These are phyloP conservation scores for Drosophila affinis DNA, from an alignment of 2,888 invertebrate genomes.

Conservation along the genomic window DNA sequence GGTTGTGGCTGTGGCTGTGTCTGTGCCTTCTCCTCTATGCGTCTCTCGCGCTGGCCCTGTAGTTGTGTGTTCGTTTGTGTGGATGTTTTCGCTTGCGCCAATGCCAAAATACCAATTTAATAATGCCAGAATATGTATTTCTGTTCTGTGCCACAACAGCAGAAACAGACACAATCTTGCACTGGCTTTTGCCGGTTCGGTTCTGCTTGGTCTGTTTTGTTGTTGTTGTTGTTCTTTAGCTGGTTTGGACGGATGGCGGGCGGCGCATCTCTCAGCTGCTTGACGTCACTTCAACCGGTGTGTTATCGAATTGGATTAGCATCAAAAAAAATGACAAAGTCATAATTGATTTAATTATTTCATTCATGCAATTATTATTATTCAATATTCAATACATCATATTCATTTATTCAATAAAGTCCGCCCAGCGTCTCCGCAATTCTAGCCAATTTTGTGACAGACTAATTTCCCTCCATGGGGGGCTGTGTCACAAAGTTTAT, in stretches of 20 bases:
- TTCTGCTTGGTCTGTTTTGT: conserved; percentile 50
- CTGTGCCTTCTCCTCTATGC: conserved; percentile 5
- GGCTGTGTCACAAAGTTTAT: too few relatives aligned
- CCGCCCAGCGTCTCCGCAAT: too few relatives aligned
- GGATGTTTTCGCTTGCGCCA: conserved; percentile 42
- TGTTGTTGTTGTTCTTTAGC: conserved; percentile 3
- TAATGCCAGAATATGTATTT: conserved; percentile 66
- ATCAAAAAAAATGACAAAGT: conserved; percentile 6
- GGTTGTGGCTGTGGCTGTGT: not conserved
- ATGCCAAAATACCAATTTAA: conserved; percentile 61
- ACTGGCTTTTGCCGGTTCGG: conserved; percentile 74
- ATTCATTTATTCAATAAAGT: not conserved
- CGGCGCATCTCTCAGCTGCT: conserved; percentile 7
- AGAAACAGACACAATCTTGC: conserved; percentile 33
- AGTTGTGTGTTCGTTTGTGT: conserved; percentile 35
- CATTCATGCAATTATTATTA: conserved; percentile 3
- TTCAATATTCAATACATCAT: not conserved
- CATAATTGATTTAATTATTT: conserved; percentile 20
- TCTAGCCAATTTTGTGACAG: too few relatives aligned
- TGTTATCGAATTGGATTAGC: conserved; percentile 29
- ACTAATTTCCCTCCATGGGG: too few relatives aligned
- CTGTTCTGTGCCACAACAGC: conserved; percentile 16
- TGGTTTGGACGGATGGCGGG: conserved; percentile 2
- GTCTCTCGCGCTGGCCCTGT: conserved; percentile 1
- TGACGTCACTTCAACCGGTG: conserved; percentile 31